Base-by-base conservation (phyloP, 2,888 invertebrate species). In the Dasypogon diadema region DNA sequence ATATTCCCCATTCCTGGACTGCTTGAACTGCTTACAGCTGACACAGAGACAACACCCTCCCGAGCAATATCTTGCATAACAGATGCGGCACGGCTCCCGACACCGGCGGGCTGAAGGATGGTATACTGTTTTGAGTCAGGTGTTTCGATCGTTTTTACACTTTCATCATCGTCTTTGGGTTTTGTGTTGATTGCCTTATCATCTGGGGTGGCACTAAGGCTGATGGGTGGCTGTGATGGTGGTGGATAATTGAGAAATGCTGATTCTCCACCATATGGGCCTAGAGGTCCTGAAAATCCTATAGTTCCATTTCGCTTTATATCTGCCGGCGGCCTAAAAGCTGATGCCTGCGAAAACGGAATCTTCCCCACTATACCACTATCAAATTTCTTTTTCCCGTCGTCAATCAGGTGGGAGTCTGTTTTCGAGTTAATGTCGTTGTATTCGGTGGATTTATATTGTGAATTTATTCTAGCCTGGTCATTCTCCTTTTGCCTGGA, bases 101-200 rank as follows among this genome's bases (percentile, higher is more conserved):
- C 89, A 30, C 92, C 92, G 10, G 94, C 94, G 0, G 95, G 95
- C 85, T 95, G 95, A 78, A 95, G 87, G 80, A 94, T 94, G 77
- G 95, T 95, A 83, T 95, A 95, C 84, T 95, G 94, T 86, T 95
- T 95, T 77, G 91, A 91, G 77, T 84, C 84, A 26, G 87, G 87
- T 74, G 87, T 87, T 79, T 83, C 83, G 51, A 83, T 79, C 48
- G 76, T 76, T 34, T 76, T 78, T 63, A 76, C 63, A 68, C 77
- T 77, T 58, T 79, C 77, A 63, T 78, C 78, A 76, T 79, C 78
- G 77, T 78, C 78, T 76, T 78, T 80, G 76, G 78, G 78, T 76
- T 80, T 79, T 65, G 76, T 77, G 76, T 74, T 79, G 77, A 79
- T 79, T 78, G 78, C 75, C 77, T 46, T 63, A n/a, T 74, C 63